Conservation (phyloP, 53 echinoderm and acorn worm species). For the Echinarachnius parma region DNA sequence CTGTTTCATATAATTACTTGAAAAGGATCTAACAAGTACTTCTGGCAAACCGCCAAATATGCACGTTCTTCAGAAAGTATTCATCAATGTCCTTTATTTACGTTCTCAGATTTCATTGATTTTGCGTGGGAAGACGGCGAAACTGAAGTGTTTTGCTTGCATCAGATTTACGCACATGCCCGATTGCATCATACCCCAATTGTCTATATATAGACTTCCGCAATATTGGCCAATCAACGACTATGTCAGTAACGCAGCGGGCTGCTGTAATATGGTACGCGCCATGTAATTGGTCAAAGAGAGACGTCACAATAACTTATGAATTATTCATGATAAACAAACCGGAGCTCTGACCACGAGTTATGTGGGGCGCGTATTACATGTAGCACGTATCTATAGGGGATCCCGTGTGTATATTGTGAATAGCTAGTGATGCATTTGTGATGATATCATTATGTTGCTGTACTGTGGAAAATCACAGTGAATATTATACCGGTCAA, state of each 20-base stretch:
- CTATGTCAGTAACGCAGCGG: neutral
- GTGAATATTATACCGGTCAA: too few species aligned
- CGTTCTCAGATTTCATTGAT: too few species aligned
- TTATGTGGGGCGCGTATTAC: neutral
- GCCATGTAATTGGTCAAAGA: neutral
- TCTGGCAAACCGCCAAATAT: too few species aligned
- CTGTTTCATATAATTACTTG: too few species aligned
- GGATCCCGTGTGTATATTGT: too few species aligned
- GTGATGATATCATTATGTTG: too few species aligned
- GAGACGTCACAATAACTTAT: constrained; percentile 8
- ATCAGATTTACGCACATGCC: constrained; percentile 25
- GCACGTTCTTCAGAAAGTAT: too few species aligned
- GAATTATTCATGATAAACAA: constrained; percentile 51
- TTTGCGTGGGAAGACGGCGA: constrained; percentile 8
- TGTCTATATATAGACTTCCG: constrained; percentile 5
- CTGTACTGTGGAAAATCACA: too few species aligned
- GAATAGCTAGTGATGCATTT: too few species aligned
- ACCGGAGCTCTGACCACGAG: constrained; percentile 31
- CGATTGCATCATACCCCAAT: constrained; percentile 19
- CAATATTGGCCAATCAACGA: constrained; percentile 3
- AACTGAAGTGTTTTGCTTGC: constrained; percentile 13
- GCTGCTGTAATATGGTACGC: neutral
- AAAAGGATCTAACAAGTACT: too few species aligned
- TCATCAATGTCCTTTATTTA: too few species aligned
- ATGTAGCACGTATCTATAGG: too few species aligned